Base-by-base conservation (phyloP, 23 tunicate genomes). In the Ascidia mentula region DNA sequence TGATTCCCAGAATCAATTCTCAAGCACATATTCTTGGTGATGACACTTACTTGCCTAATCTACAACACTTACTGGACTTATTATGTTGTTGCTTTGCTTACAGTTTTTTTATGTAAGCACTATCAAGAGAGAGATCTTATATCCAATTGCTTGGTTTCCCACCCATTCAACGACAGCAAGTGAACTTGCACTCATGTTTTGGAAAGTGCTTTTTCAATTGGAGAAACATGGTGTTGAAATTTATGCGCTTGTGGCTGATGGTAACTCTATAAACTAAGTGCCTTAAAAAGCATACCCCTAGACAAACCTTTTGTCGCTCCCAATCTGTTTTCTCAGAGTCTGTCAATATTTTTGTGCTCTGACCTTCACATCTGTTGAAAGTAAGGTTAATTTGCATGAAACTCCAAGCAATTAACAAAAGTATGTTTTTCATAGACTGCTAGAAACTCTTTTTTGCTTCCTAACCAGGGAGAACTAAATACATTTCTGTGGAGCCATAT, bases 121-220 rank as follows among this genome's bases (percentile, higher is more conserved):
- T 31, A 71, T 71, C 39, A 71, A 71, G 32, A 34, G 74, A 18
- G 74, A 71, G 30, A 71, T 71, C 18, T 71, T 36, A 71, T 71
- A 34, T 34, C 74, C 74, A 71, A 71, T 71, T 71, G 74, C 74
- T 71, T 71, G 74, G 74, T 71, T 71, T 71, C 74, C 74, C 35
- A 71, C 74, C 74, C 31, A 36, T 36, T 71, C 74, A 71, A 71
- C 39, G 13, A 35, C 74, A 71, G 74, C 74, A 34, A 71, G 8
- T 36, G 35, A 71, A 12, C 39, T 71, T 3, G 74, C 74, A 71
- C 39, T 71, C 1, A 71, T 71, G 74, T 71, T 71, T 18, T 71
- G 74, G 74, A 6, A 71, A 18, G 74, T 71, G 34, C 13, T 71
- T 18, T 71, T 71, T 71, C 36, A 71, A 36, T 18, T 71, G 74